Evolutionary conservation across 2,113 vertebrate species (phyloP).

Genomic region (Xiphorhynchus elegans): DNA sequence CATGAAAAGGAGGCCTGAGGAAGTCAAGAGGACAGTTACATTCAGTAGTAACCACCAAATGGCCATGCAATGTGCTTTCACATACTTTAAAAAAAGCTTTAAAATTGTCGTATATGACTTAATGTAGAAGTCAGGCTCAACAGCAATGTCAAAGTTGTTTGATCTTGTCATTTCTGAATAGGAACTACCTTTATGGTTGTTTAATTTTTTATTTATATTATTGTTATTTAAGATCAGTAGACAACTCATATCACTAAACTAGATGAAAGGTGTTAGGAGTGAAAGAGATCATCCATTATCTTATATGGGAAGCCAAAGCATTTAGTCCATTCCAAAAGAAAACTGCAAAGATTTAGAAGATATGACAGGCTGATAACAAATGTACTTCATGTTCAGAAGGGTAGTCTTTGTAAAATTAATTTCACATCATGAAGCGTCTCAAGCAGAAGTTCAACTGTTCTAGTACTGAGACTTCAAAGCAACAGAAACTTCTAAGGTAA

Average conservation of each 20-base stretch:
- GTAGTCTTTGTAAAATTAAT: not conserved
- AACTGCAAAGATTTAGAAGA: not conserved
- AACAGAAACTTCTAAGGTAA: not conserved
- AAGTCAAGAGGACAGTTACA: not conserved
- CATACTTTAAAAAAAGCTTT: not conserved
- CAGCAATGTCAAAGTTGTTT: not conserved
- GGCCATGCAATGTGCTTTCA: not conserved
- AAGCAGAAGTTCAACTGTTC: fast-evolving
- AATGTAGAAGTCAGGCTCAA: not conserved
- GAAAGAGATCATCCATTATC: not conserved
- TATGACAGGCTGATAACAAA: not conserved
- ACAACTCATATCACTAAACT: not conserved
- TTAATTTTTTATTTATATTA: not conserved
- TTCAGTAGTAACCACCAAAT: not conserved
- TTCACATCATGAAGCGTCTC: not conserved
- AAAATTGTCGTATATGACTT: not conserved
- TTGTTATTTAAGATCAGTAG: not conserved
- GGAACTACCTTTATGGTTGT: not conserved
- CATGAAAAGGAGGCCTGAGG: not conserved
- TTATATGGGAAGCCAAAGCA: not conserved
- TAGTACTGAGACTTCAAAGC: not conserved
- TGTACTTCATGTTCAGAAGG: not conserved
- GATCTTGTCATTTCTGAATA: not conserved
- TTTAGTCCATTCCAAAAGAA: not conserved
- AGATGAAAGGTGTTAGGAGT: not conserved